Conservation (phyloP, 2,888 invertebrate genomes). For the Habrosyne pyritoides region DNA sequence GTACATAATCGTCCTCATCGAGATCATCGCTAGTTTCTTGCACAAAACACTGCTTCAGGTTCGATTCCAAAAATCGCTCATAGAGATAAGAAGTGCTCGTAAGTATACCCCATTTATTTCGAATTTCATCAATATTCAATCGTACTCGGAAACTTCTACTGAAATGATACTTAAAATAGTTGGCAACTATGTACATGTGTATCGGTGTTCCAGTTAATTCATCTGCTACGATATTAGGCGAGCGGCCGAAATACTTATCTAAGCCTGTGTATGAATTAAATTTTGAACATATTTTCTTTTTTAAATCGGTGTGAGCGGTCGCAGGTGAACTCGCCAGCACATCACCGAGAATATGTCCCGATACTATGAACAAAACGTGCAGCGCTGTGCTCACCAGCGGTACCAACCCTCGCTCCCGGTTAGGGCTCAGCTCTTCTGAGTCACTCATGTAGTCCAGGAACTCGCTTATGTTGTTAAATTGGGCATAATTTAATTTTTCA, state of each 20-base stretch:
- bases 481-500: constrained; percentile 41
- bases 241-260: constrained; percentile 32
- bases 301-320: constrained; percentile 32
- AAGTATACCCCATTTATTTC: constrained; percentile 33
- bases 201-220: constrained; percentile 46
- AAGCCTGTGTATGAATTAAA: constrained; percentile 28
- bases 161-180: constrained; percentile 41
- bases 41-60: constrained; percentile 32
- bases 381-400: constrained; percentile 38
- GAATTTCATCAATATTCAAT: constrained; percentile 24
- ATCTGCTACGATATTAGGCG: constrained; percentile 26
- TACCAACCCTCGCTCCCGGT: constrained; percentile 25
- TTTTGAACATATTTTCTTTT: constrained; percentile 31
- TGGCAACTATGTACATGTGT: constrained; percentile 44
- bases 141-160: constrained; percentile 34
- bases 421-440: constrained; percentile 13
- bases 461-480: constrained; percentile 36
- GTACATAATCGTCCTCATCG: constrained; percentile 19
- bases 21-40: constrained; percentile 18
- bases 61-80: constrained; percentile 35
- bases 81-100: constrained; percentile 34
- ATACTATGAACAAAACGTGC: constrained; percentile 36
- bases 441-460: constrained; percentile 34
- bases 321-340: constrained; percentile 32
- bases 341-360: constrained; percentile 36